Evolutionary conservation across 2,888 invertebrate species (phyloP).

Genomic region (Imbricaverruca yamaguchii): DNA sequence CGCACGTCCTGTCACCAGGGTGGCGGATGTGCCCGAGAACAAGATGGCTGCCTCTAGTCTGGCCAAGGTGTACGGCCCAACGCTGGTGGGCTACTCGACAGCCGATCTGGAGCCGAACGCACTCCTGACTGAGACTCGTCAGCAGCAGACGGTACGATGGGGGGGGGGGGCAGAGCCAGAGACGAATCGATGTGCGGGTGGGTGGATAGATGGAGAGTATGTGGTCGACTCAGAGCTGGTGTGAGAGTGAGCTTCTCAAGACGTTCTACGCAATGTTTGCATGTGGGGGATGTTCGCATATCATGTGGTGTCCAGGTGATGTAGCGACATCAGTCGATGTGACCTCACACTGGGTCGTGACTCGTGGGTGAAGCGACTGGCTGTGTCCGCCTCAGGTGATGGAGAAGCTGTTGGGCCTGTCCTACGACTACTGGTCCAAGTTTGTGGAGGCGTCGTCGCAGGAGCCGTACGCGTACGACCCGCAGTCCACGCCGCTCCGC

Average conservation of each 20-base stretch:
- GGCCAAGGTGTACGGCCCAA: slow-evolving; percentile 87
- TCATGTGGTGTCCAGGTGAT: too few species aligned
- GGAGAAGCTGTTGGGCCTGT: slow-evolving; percentile 60
- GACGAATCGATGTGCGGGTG: too few species aligned
- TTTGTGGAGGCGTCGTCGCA: neutral
- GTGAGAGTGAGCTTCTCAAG: too few species aligned
- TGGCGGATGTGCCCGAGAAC: slow-evolving; percentile 70
- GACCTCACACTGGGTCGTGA: too few species aligned
- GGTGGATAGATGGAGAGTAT: too few species aligned
- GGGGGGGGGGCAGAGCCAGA: too few species aligned
- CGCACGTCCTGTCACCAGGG: slow-evolving; percentile 47
- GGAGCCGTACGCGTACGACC: neutral
- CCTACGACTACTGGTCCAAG: slow-evolving; percentile 63
- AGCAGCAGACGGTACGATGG: slow-evolving; percentile 47
- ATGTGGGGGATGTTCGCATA: too few species aligned
- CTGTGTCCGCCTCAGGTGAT: slow-evolving; percentile 49
- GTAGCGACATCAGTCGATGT: too few species aligned
- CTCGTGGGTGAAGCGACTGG: too few species aligned
- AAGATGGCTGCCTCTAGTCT: slow-evolving; percentile 88
- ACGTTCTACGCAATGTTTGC: too few species aligned
- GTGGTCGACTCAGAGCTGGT: too few species aligned
- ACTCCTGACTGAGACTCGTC: slow-evolving; percentile 67
- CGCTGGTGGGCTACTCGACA: slow-evolving; percentile 80
- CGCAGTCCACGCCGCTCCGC: neutral
- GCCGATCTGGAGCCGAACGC: slow-evolving; percentile 53